Conservation (phyloP, 2,888 invertebrate genomes). For the Athrips mouffetella region DNA sequence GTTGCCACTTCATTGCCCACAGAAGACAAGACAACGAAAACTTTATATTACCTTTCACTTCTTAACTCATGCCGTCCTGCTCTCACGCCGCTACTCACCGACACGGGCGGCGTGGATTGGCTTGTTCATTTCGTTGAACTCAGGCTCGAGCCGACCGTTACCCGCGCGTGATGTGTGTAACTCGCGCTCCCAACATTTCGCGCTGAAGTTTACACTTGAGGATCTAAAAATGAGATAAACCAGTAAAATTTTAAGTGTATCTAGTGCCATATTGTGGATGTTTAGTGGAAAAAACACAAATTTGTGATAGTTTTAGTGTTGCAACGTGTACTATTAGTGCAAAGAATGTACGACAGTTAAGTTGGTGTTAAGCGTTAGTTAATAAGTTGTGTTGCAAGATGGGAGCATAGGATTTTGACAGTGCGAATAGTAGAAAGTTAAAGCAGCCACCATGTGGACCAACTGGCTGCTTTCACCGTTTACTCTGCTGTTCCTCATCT, state of each 20-base stretch:
- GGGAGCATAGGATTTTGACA: conserved; percentile 59
- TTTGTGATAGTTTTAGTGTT: conserved; percentile 34
- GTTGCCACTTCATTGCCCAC: conserved; percentile 36
- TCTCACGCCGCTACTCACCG: conserved; percentile 30
- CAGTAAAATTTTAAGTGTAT: conserved; percentile 37
- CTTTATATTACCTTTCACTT: conserved; percentile 31
- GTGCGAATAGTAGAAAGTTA: conserved; percentile 59
- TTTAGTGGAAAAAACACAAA: conserved; percentile 29
- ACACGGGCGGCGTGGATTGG: conserved; percentile 23
- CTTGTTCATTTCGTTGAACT: conserved; percentile 46
- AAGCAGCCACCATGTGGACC: conserved; percentile 56
- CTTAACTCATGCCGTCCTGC: conserved; percentile 35
- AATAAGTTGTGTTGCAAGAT: conserved; percentile 51
- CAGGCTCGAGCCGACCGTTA: conserved; percentile 67
- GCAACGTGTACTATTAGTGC: conserved; percentile 14
- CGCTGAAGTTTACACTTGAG: conserved; percentile 58
- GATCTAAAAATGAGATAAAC: conserved; percentile 50
- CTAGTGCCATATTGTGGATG: conserved; percentile 37
- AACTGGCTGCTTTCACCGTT: conserved; percentile 68
- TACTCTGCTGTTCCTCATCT: conserved; percentile 68
- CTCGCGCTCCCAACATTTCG: conserved; percentile 43
- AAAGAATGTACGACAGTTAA: conserved; percentile 48
- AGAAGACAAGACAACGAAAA: conserved; percentile 42
- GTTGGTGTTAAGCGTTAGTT: conserved; percentile 51
- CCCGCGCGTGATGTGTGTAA: conserved; percentile 48